These are phyloP conservation scores for Exaiptasia diaphana DNA, from an alignment of 64 coral and sea anemone species.

Conservation along the genomic window DNA sequence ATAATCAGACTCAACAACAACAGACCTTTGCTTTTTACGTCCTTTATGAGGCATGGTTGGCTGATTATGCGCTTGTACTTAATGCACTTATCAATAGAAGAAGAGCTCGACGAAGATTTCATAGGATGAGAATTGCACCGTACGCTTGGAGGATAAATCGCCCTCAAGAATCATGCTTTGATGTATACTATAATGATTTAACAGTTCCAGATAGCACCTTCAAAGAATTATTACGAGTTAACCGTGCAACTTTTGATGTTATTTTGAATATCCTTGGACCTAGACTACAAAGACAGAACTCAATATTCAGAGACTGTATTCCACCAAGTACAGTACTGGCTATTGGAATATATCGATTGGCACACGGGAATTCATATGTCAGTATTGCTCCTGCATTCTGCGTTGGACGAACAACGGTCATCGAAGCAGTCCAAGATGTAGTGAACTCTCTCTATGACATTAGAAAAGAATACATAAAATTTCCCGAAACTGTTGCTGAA, in stretches of 20 bases:
- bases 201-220: not conserved
- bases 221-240: constrained; percentile 28
- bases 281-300: constrained; percentile 18
- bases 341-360: constrained; percentile 28
- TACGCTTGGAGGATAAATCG: not conserved
- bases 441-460: not conserved
- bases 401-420: not conserved
- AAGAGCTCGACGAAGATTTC: not conserved
- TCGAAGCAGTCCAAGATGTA: not conserved
- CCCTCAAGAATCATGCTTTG: not conserved
- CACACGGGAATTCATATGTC: constrained; percentile 41
- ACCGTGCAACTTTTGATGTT: constrained; percentile 9
- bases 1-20: not conserved
- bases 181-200: not conserved
- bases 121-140: not conserved
- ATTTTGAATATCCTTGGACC: constrained; percentile 25
- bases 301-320: constrained; percentile 8
- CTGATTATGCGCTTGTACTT: not conserved
- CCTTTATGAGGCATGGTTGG: not conserved
- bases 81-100: not conserved
- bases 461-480: not conserved
- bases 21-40: not conserved
- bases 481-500: not conserved
- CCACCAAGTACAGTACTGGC: constrained; percentile 12
- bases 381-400: constrained; percentile 26